A percentile compares a stretch with the other conserved stretches of the same genome.
phyloP scores from a whole-genome alignment of 2,113 vertebrate genomes.

The Nannospalax galili region DNA sequence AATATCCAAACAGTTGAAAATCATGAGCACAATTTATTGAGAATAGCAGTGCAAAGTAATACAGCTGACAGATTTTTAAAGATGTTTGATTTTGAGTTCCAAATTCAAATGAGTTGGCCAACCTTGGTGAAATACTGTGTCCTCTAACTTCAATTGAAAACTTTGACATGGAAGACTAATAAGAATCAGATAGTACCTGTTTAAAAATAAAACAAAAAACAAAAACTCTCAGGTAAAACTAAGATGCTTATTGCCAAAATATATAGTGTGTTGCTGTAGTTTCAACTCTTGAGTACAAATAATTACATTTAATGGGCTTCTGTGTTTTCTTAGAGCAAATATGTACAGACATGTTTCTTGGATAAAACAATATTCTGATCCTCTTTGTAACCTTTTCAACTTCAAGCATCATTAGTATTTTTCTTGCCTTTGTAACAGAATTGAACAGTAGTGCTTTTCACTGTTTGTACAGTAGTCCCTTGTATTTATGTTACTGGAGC shows the following conservation, averaged over 20 bases:
- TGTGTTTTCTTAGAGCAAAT: neutral
- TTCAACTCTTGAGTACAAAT: neutral
- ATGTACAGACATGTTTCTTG: neutral
- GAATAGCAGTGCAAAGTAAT: neutral
- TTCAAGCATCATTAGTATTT: neutral
- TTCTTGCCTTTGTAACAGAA: neutral
- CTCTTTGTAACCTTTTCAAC: neutral
- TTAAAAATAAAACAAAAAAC: neutral
- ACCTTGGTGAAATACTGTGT: neutral
- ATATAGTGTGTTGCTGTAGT: neutral
- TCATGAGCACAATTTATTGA: neutral
- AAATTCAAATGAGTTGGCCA: neutral
- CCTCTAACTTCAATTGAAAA: accelerated
- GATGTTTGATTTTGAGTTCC: neutral
- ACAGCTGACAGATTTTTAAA: neutral
- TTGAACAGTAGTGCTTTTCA: neutral
- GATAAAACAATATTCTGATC: neutral
- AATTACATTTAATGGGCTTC: neutral
- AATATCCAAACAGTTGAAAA: neutral
- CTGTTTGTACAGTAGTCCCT: neutral
- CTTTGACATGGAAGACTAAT: neutral
- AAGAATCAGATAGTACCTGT: neutral
- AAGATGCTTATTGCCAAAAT: neutral
- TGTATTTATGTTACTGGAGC: neutral
- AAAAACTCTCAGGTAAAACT: neutral